These are phyloP conservation scores for Conus betulinus DNA, from an alignment of 1,140 invertebrate genomes.

Conservation along the genomic window DNA sequence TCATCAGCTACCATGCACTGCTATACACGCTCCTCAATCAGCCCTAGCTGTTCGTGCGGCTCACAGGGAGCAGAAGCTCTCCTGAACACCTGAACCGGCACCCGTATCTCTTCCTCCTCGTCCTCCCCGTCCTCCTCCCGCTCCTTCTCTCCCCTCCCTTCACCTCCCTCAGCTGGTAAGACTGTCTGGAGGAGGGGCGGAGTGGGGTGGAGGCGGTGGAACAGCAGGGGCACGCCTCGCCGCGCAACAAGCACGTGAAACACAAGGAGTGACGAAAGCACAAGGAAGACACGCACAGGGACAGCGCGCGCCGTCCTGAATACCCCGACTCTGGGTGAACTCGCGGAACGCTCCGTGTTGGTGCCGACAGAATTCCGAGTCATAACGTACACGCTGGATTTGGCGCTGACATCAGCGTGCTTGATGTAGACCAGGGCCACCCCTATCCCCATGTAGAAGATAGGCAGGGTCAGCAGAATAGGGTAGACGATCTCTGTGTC, in stretches of 20 bases:
- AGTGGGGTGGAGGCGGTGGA: neutral
- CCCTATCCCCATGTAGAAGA: constrained; percentile 23
- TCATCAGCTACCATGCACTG: no score
- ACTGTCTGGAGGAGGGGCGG: constrained; percentile 11
- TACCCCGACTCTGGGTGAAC: no score
- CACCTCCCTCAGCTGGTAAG: constrained; percentile 25
- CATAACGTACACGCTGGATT: no score
- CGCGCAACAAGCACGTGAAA: constrained; percentile 35
- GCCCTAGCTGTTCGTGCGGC: neutral
- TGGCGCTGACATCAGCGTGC: neutral
- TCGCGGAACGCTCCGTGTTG: constrained; percentile 7
- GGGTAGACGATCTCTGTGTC: constrained; percentile 17
- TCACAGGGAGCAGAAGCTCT: neutral
- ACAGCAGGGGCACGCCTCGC: neutral
- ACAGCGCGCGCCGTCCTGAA: neutral
- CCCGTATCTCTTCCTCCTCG: neutral
- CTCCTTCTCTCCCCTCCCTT: constrained; percentile 7
- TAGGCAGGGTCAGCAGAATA: neutral
- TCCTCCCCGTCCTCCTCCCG: constrained; percentile 7
- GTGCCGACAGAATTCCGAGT: constrained; percentile 3
- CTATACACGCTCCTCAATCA: constrained; percentile 14
- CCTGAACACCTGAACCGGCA: neutral
- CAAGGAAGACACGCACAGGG: neutral
- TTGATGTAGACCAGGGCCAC: constrained; percentile 26
- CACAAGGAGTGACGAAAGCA: constrained; percentile 19